Percentiles rank a stretch among this genome's conserved stretches.
Evolutionary conservation across 2,797 vertebrate species (phyloP).

Genomic region (Yasuhikotakia modesta): DNA sequence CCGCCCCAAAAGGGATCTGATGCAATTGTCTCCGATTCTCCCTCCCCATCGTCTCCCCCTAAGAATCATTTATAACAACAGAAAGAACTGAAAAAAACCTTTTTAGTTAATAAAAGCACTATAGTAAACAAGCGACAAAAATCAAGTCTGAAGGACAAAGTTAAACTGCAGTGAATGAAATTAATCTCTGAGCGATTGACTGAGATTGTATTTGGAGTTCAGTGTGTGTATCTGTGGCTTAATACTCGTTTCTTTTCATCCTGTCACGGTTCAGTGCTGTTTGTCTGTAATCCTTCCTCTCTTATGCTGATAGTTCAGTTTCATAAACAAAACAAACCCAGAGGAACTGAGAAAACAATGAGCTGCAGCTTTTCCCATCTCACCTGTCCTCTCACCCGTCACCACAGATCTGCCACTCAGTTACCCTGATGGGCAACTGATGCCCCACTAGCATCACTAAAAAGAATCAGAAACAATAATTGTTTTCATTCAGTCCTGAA

Average conservation of each 20-base stretch:
- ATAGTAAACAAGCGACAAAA: slow-evolving; percentile 20
- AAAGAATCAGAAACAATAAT: neutral
- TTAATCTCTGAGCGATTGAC: slow-evolving; percentile 14
- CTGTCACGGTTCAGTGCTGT: slow-evolving; percentile 32
- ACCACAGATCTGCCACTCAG: slow-evolving; percentile 20
- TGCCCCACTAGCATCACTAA: neutral
- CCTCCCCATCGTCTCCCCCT: slow-evolving; percentile 37
- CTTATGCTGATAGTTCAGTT: slow-evolving; percentile 33
- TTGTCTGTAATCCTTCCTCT: slow-evolving; percentile 39
- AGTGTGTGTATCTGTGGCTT: slow-evolving; percentile 6
- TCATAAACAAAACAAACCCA: slow-evolving; percentile 39
- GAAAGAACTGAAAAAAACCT: slow-evolving; percentile 31
- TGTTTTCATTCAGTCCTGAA: slow-evolving; percentile 5
- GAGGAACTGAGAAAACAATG: slow-evolving; percentile 33
- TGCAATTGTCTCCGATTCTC: slow-evolving; percentile 22
- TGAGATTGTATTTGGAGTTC: slow-evolving; percentile 30
- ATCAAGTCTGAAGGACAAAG: slow-evolving; percentile 31
- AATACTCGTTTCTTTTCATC: slow-evolving; percentile 35
- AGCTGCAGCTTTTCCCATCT: slow-evolving; percentile 28
- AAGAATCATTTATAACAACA: slow-evolving; percentile 11
- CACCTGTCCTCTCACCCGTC: slow-evolving; percentile 23
- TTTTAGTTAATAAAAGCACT: slow-evolving; percentile 29
- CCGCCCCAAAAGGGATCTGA: neutral
- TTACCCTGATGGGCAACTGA: neutral
- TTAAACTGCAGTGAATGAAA: slow-evolving; percentile 2